Base-by-base conservation (phyloP, 2,888 invertebrate genomes). In the Conistra vaccinii region DNA sequence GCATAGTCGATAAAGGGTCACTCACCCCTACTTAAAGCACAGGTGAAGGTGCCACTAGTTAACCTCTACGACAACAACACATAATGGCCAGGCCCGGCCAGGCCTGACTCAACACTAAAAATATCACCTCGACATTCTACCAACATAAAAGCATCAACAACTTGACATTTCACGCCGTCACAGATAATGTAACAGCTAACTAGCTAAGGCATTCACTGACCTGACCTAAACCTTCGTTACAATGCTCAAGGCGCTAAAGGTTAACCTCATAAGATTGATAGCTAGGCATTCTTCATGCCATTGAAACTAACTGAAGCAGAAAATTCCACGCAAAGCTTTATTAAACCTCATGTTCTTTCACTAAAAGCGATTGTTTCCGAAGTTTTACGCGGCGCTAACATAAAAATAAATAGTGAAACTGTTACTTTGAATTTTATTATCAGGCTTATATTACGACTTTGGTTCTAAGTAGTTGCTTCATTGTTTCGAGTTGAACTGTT, bases 81-180 rank as follows among this genome's bases (percentile, higher is more conserved):
- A 75, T 53, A 72, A 80, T 69, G 72, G 53, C 73, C 63, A 63
- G 51, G 3, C 23, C 7, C 3, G 51, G 51, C n/a, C n/a, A n/a
- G 53, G 76, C 74, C 61, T 78, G 78, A 78, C 78, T 76, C 72
- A 68, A 73, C 70, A 87, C 87, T 82, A 83, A 87, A 90, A 89
- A 91, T 91, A 89, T 83, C 86, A 86, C 73, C 76, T 79, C 79
- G 87, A 84, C 87, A 89, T 91, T 91, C 87, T 73, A 85, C 71
- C 79, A 73, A 71, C 82, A 86, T 75, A 76, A 78, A 81, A 84
- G 55, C 79, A 73, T 61, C 76, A 85, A 85, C 81, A 68, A 84
- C 88, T 86, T 90, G 90, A 89, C 90, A 91, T 91, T 91, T 90
- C 75, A 65, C 65, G 84, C 80, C 84, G 87, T 85, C 88, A 86